phyloP scores from a whole-genome alignment of 2,888 invertebrate species.

The Ashinkailepas kermadecensis region DNA sequence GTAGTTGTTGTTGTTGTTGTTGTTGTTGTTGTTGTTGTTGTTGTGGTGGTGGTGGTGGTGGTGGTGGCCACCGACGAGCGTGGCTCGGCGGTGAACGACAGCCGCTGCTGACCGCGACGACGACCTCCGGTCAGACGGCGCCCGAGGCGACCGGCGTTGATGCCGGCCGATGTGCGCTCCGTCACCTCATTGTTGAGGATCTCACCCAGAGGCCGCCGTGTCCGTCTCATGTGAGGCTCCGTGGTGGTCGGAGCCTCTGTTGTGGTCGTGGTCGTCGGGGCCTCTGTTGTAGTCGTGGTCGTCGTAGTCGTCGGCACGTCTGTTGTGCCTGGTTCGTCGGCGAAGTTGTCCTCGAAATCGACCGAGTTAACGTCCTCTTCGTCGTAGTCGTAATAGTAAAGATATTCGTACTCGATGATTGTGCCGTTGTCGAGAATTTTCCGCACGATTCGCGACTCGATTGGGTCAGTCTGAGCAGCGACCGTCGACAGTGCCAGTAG shows the following conservation, averaged over 20 bases:
- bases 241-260: neutral
- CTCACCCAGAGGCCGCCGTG: neutral
- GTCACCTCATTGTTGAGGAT: constrained; percentile 5
- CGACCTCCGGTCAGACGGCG: neutral
- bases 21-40: neutral
- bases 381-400: constrained; percentile 16
- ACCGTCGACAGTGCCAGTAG: neutral
- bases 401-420: constrained; percentile 22
- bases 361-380: neutral
- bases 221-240: neutral
- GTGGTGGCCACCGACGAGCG: neutral
- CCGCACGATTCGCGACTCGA: constrained; percentile 18
- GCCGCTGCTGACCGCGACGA: neutral
- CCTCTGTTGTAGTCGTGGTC: neutral
- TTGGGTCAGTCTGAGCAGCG: neutral
- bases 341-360: constrained; percentile 7
- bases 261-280: neutral
- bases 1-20: neutral
- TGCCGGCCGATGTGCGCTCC: neutral
- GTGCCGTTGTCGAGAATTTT: constrained; percentile 16
- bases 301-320: neutral
- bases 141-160: neutral
- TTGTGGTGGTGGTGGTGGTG: neutral
- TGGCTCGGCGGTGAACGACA: neutral
- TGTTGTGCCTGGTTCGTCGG: neutral